Evolutionary conservation across 2,797 vertebrate species (phyloP).

Genomic region (Salmo trutta): DNA sequence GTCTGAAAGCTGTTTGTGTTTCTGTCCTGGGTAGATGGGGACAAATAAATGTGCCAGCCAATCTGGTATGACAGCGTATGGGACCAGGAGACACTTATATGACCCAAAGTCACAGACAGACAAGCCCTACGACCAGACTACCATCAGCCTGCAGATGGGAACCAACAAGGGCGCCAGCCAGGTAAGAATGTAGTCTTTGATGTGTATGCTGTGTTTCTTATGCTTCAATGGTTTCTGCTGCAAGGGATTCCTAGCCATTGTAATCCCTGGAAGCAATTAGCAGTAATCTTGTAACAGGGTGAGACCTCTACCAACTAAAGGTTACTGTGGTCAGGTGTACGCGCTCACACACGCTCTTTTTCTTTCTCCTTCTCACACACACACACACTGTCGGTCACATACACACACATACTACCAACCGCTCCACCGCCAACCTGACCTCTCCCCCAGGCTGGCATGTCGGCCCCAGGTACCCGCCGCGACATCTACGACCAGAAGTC

Average conservation of each 20-base stretch:
- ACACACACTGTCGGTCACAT: no score
- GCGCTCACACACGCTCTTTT: no score
- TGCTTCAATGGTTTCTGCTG: no score
- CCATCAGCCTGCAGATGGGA: constrained; percentile 97
- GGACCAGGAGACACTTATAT: constrained; percentile 93
- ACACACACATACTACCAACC: no score
- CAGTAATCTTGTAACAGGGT: no score
- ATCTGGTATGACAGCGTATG: constrained; percentile 97
- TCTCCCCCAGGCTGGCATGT: constrained; percentile 87
- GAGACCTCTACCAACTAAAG: no score
- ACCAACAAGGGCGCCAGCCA: constrained; percentile 98
- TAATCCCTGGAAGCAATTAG: no score
- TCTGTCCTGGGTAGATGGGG: constrained; percentile 82
- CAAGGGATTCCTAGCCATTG: no score
- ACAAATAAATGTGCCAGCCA: constrained; percentile 98
- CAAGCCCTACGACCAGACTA: constrained; percentile 95
- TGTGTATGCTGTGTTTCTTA: no score
- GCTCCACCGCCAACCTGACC: background rate
- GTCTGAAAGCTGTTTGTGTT: background rate
- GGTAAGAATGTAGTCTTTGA: constrained; percentile 69
- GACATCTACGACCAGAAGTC: constrained; percentile 97
- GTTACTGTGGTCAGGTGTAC: no score
- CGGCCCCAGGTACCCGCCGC: constrained; percentile 91
- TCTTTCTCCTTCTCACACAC: no score
- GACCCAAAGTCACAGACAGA: constrained; percentile 95